A percentile compares a stretch with the other conserved stretches of the same genome.
phyloP scores from a whole-genome alignment of 2,113 vertebrate genomes.

The Kryptolebias marmoratus region DNA sequence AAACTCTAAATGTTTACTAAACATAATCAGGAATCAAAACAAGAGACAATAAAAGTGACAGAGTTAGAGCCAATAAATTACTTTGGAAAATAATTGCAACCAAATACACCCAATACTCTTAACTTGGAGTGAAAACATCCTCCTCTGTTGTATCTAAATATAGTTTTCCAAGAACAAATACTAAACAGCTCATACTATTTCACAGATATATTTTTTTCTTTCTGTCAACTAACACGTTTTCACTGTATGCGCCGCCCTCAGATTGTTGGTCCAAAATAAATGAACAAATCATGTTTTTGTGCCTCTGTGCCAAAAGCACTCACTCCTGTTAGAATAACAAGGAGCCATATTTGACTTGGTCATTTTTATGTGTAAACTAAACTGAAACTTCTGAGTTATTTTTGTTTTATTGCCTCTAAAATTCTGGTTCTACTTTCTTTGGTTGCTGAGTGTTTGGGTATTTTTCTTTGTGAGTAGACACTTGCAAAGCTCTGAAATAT shows the following conservation, averaged over 20 bases:
- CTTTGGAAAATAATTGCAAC: conserved; percentile 59
- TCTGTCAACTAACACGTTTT: conserved; percentile 41
- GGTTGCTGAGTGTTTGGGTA: conserved; percentile 39
- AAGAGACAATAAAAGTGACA: conserved; percentile 54
- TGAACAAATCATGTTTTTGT: conserved; percentile 36
- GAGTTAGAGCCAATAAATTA: conserved; percentile 52
- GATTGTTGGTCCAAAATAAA: conserved; percentile 46
- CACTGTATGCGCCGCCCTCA: conserved; percentile 20
- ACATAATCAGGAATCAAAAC: conserved; percentile 55
- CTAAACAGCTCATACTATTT: conserved; percentile 29
- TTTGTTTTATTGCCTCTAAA: conserved; percentile 46
- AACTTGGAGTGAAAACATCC: conserved; percentile 12
- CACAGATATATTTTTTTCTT: conserved; percentile 45
- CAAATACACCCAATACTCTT: too few species aligned
- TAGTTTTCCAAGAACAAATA: conserved; percentile 61
- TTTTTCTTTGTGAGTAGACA: conserved; percentile 50
- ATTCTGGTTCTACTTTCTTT: conserved; percentile 40
- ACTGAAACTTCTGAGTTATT: conserved; percentile 44
- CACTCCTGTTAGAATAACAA: conserved; percentile 18
- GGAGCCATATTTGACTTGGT: not conserved
- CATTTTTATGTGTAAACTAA: conserved; percentile 41
- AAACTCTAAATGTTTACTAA: conserved; percentile 46
- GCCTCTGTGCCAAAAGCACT: conserved; percentile 33
- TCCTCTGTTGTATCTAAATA: conserved; percentile 51
- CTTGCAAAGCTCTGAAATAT: conserved; percentile 58